A percentile compares a stretch with the other conserved stretches of the same genome.
Evolutionary conservation across 2,888 invertebrate genomes (phyloP).

Genomic region (Cancer borealis): DNA sequence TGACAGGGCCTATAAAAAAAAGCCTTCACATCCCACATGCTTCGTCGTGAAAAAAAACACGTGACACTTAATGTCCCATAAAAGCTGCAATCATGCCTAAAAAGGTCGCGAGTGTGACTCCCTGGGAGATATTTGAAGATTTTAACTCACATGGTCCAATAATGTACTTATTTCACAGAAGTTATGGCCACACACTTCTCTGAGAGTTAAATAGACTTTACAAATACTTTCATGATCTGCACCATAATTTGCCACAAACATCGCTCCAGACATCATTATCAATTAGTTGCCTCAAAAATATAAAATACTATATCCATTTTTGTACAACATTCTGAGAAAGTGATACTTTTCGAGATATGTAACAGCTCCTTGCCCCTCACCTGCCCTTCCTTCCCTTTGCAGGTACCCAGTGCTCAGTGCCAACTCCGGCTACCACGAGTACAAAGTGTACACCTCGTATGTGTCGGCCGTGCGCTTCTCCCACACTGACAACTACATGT

Average conservation of each 20-base stretch:
- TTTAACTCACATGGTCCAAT: background rate
- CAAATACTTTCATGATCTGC: background rate
- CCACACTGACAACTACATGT: slow-evolving; percentile 91
- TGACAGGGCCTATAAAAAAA: background rate
- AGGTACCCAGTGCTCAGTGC: slow-evolving; percentile 90
- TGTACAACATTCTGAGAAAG: too few species aligned
- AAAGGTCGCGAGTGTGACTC: background rate
- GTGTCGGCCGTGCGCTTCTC: slow-evolving; percentile 90
- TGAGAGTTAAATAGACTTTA: background rate
- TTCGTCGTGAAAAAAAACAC: background rate
- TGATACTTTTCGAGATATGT: background rate
- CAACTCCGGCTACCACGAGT: slow-evolving; percentile 92
- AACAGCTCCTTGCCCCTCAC: background rate
- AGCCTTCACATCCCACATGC: background rate
- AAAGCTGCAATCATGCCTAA: background rate
- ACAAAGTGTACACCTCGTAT: slow-evolving; percentile 91
- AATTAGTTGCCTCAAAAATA: too few species aligned
- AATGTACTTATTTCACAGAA: background rate
- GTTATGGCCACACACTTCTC: background rate
- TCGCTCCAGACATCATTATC: background rate
- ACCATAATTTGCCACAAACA: background rate
- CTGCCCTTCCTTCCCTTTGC: background rate
- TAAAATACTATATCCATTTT: too few species aligned
- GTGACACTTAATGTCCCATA: background rate
- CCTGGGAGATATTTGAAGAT: background rate